Evolutionary conservation across 2,797 vertebrate genomes (phyloP).

Genomic region (Masticophis lateralis): DNA sequence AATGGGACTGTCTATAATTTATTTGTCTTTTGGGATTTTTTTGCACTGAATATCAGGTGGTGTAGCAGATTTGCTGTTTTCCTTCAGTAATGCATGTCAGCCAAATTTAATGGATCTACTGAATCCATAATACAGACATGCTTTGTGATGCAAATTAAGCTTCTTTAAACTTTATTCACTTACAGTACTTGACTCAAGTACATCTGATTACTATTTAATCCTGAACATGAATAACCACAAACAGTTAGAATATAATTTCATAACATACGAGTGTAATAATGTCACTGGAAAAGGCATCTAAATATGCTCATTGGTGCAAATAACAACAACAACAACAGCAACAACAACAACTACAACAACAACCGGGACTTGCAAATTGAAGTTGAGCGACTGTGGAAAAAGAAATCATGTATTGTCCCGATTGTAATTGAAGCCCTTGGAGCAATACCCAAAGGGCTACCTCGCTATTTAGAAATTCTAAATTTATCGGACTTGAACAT

Average conservation of each 20-base stretch:
- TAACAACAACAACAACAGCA: not conserved
- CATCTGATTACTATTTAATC: slow-evolving; percentile 39
- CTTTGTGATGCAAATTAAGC: not conserved
- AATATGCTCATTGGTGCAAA: slow-evolving; percentile 6
- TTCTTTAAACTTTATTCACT: slow-evolving; percentile 8
- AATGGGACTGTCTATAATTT: slow-evolving; percentile 18
- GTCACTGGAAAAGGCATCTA: slow-evolving; percentile 24
- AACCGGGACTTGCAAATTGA: too few relatives aligned
- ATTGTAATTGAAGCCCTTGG: too few relatives aligned
- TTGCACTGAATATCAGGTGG: slow-evolving; percentile 36
- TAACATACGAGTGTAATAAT: slow-evolving; percentile 25
- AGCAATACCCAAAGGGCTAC: too few relatives aligned
- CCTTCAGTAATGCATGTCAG: not conserved
- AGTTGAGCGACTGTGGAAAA: too few relatives aligned
- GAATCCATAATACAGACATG: slow-evolving; percentile 8
- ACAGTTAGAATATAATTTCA: slow-evolving; percentile 34
- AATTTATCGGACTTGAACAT: too few relatives aligned
- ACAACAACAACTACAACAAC: too few relatives aligned
- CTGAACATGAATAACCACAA: slow-evolving; percentile 4
- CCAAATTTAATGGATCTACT: not conserved
- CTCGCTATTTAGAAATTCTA: too few relatives aligned
- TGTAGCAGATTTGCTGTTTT: slow-evolving; percentile 9
- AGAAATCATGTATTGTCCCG: too few relatives aligned
- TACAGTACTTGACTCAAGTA: slow-evolving; percentile 33
- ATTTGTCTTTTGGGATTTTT: slow-evolving; percentile 25